Evolutionary conservation across 2,888 invertebrate species (phyloP), one percentile per base, ranked within the genome.

Genomic region (Morpho achilles): DNA sequence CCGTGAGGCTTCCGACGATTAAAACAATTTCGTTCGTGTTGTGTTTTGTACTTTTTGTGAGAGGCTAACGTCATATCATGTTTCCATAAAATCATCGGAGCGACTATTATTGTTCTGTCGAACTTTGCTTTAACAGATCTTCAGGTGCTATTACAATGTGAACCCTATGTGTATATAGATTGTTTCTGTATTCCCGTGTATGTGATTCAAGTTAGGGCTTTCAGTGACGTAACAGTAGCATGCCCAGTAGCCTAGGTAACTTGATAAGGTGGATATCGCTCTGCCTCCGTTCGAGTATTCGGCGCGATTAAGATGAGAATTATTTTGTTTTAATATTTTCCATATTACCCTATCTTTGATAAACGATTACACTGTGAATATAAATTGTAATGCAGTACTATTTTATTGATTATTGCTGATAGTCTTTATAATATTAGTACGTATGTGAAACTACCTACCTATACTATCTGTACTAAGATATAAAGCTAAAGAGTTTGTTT

Each of bases 211-310:
- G 61, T 76, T 83, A 73, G 45, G 67, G 53, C 76, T 56, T 77
- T 83, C 73, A 59, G 59, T 48, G 44, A 49, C 54, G 55, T 64
- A 54, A 58, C 58, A 59, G 58, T 61, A 68, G 72, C 80, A 84
- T 87, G 85, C 83, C 88, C 90, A 88, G 90, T 89, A 89, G 90
- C 90, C 89, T 90, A 89, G 89, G 90, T 90, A 90, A 90, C 83
- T 79, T 75, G 87, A 90, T 82, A 87, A 84, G 79, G 78, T 88
- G 88, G 83, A 86, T 87, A 88, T 87, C 84, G 79, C 79, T 86
- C 81, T 84, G 82, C 87, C 82, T 81, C 78, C 80, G 82, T 79
- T 80, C 80, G 72, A 87, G 84, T 88, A 87, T 88, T 89, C 84
- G 82, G 82, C 81, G 80, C 80, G 84, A 88, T 89, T 85, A 88